phyloP scores from a whole-genome alignment of 1,140 invertebrate genomes.

The Bombus pascuorum region DNA sequence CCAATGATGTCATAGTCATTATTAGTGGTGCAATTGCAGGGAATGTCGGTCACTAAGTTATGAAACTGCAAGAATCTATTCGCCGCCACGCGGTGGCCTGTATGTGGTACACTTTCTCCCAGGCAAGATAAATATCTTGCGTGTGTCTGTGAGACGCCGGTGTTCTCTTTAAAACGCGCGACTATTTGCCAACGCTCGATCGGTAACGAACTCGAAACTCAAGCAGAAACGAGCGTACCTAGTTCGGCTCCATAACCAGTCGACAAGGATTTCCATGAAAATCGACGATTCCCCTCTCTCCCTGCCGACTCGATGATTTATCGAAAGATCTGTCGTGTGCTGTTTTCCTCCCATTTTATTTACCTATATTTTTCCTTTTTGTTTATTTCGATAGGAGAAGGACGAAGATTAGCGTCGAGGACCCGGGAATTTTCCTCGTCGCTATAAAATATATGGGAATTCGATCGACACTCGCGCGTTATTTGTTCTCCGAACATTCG shows the following conservation, averaged over 20 bases:
- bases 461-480: slow-evolving; percentile 36
- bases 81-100: slow-evolving; percentile 52
- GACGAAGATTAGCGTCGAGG: slow-evolving; percentile 30
- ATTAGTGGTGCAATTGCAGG: slow-evolving; percentile 76
- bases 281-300: background rate
- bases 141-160: slow-evolving; percentile 53
- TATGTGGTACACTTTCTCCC: slow-evolving; percentile 66
- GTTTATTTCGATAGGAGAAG: background rate
- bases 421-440: slow-evolving; percentile 15
- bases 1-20: slow-evolving; percentile 73
- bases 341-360: background rate
- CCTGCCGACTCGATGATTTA: slow-evolving; percentile 9
- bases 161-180: slow-evolving; percentile 56
- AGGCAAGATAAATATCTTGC: slow-evolving; percentile 64
- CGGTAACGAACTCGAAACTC: slow-evolving; percentile 31
- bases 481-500: slow-evolving; percentile 17
- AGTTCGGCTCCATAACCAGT: background rate
- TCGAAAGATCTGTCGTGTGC: slow-evolving; percentile 13
- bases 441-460: slow-evolving; percentile 37
- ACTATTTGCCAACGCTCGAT: slow-evolving; percentile 49
- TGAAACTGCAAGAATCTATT: slow-evolving; percentile 77
- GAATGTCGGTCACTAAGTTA: slow-evolving; percentile 78
- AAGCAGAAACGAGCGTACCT: background rate
- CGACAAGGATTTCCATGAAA: slow-evolving; percentile 2
- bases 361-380: background rate